A percentile compares a stretch with the other conserved stretches of the same genome.
phyloP scores from a whole-genome alignment of 2,797 vertebrate genomes.

The Gymnodraco acuticeps region DNA sequence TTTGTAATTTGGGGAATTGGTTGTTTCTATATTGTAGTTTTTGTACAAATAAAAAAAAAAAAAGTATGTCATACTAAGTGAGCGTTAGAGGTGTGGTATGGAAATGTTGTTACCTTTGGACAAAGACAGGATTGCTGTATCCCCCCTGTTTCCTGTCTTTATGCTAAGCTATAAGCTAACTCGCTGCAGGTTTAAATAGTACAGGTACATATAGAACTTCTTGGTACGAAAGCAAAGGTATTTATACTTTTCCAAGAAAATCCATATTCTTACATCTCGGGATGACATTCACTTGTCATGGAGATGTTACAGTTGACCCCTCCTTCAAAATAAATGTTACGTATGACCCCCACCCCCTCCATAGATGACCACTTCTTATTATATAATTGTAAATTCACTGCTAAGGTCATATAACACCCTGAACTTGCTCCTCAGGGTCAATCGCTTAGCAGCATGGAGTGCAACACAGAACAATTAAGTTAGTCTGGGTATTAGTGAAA shows the following conservation, averaged over 20 bases:
- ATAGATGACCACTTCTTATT: neutral
- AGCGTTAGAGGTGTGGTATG: neutral
- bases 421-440: neutral
- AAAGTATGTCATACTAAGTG: neutral
- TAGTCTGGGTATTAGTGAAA: neutral
- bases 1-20: neutral
- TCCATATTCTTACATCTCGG: neutral
- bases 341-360: neutral
- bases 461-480: neutral
- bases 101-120: slow-evolving; percentile 4
- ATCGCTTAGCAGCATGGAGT: neutral
- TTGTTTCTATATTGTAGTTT: neutral
- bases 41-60: neutral
- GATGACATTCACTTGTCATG: neutral
- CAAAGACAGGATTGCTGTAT: neutral
- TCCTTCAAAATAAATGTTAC: neutral
- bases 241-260: neutral
- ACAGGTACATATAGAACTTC: no score
- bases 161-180: slow-evolving; percentile 17
- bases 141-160: neutral
- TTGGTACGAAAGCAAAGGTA: no score
- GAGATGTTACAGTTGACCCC: neutral
- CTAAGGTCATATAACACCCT: neutral
- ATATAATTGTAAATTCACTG: neutral
- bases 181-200: neutral